Base-by-base conservation (phyloP, 2,888 invertebrate species). In the Ochlodes sylvanus region DNA sequence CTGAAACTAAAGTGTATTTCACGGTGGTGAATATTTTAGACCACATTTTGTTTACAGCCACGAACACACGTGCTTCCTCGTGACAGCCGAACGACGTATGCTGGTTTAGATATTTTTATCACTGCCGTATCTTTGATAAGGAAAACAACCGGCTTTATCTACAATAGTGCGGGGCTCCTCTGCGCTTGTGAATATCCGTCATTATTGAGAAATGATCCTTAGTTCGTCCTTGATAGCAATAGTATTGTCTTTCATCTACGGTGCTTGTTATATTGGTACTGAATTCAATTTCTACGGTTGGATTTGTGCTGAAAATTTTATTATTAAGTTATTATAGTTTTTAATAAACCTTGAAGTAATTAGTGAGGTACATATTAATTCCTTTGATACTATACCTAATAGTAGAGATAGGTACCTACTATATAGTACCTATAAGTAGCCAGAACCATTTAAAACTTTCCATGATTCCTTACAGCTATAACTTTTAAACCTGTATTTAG, bases 21-120 rank as follows among this genome's bases (percentile, higher is more conserved):
- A 93, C 92, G 10, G 92, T 92, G 17, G 89, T 88, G 76, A 92
- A 93, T 77, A 93, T 77, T 86, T 92, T 93, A 10, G 86, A 82
- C 78, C 81, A 86, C 92, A 93, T 93, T 86, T 87, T 89, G 73
- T 69, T 71, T 77, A 54, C 60, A 64, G 68, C 71, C 5, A 27
- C 27, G 27, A 27, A 5, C 27, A 69, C 68, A 70, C 77, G 78
- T 75, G 58, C 12, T 41, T 7, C 68, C 83, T 77, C 84, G 82
- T 83, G 84, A 84, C 83, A 78, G 74, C 61, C 71, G 75, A 74
- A 75, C 76, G 74, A 76, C 78, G 75, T 77, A 66, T 60, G 66
- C 38, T 58, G 80, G 78, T 83, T 83, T 78, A 79, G 84, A 85
- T 92, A 90, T 86, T 87, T 90, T 91, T 92, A 91, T 91, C 91